These are phyloP conservation scores for Carcharodon carcharias DNA, from an alignment of 2,797 vertebrate genomes.

Conservation along the genomic window DNA sequence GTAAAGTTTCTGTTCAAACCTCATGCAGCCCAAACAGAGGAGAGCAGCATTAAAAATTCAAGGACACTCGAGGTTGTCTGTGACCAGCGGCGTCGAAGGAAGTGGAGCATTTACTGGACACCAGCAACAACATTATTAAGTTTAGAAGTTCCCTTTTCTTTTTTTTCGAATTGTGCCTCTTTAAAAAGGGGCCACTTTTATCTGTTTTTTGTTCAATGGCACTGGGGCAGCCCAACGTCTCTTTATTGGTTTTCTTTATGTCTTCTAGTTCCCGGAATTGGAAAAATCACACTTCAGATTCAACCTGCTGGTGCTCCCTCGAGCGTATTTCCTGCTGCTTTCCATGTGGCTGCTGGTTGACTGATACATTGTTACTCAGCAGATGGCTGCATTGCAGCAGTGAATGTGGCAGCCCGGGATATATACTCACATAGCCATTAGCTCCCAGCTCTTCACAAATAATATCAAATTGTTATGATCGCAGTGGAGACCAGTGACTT, in stretches of 20 bases:
- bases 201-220: neutral
- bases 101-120: neutral
- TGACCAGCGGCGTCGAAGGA: neutral
- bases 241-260: neutral
- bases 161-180: neutral
- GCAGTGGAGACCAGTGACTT: too few relatives aligned
- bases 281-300: neutral
- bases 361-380: neutral
- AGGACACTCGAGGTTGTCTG: neutral
- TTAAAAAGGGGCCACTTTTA: neutral
- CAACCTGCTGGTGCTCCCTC: too few relatives aligned
- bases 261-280: neutral
- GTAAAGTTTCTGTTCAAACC: neutral
- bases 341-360: too few relatives aligned
- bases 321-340: too few relatives aligned
- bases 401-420: neutral
- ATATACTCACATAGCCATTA: too few relatives aligned
- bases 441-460: too few relatives aligned
- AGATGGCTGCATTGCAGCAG: neutral
- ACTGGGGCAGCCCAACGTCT: neutral
- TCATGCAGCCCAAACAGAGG: neutral
- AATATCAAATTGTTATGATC: too few relatives aligned
- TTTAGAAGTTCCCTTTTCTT: neutral
- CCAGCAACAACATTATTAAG: neutral
- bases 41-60: neutral